Evolutionary conservation across 2,888 invertebrate species (phyloP).

Genomic region (Hanleya hanleyi): DNA sequence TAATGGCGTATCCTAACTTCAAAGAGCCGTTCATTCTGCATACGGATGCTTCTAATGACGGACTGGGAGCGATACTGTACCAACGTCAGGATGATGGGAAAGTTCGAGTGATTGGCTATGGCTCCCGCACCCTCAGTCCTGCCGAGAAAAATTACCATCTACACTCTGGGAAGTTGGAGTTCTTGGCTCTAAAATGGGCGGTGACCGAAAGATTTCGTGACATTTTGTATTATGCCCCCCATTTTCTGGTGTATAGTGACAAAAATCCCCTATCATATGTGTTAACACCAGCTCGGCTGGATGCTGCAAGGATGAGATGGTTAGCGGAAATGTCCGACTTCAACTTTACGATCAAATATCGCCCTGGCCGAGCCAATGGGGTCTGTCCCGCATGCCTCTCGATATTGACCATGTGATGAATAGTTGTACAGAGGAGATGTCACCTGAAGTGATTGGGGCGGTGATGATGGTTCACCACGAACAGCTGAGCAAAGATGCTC

Average conservation of each 20-base stretch:
- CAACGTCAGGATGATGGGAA: not conserved
- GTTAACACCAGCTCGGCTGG: constrained; percentile 19
- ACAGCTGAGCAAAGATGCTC: too few species aligned
- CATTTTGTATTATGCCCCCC: too few species aligned
- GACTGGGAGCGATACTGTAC: not conserved
- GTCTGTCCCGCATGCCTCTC: not conserved
- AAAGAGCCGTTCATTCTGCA: not conserved
- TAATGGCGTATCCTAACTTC: not conserved
- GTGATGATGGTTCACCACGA: too few species aligned
- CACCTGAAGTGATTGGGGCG: not conserved
- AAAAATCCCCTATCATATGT: not conserved
- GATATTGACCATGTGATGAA: not conserved
- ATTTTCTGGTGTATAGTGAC: not conserved
- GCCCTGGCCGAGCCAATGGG: constrained; percentile 6
- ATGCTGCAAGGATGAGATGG: constrained; percentile 16
- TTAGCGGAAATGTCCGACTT: constrained; percentile 6
- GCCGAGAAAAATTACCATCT: not conserved
- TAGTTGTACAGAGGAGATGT: not conserved
- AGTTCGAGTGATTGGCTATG: not conserved
- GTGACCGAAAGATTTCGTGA: not conserved
- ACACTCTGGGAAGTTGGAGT: not conserved
- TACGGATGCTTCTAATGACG: not conserved
- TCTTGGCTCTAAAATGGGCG: not conserved
- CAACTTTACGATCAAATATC: constrained; percentile 10
- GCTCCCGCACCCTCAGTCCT: not conserved